Evolutionary conservation across 1,140 invertebrate species (phyloP), one percentile per base, ranked within the genome.

Genomic region (Cheumatopsyche charites): DNA sequence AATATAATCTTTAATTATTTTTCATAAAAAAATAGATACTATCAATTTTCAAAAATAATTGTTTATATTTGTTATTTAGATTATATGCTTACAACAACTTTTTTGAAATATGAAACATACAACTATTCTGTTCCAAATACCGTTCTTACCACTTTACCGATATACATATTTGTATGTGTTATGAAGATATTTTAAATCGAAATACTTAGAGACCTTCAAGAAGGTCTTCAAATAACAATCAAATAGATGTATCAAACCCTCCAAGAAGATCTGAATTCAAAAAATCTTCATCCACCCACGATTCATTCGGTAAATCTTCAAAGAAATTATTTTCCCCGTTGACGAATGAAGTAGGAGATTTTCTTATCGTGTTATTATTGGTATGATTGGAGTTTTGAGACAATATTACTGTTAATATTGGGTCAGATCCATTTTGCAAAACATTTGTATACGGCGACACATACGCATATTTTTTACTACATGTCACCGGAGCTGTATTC

Each of bases 161-260:
- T 3, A 15, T 47, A 47, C 13, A 15, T 47, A 47, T 15, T 13
- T 6, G 41, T 42, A 42, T 42, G 41, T 6, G 12, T 6, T 6
- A 42, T 42, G 12, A n/a, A 15, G 12, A 63, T 17, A 63, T 63
- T 1, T 63, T 17, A 41, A 36, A 55, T 25, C 11, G 7, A 7
- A 52, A 52, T 9, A 52, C 11, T 19, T 23, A 25, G 7, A 61
- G 26, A 42, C 67, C 47, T 73, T 73, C 73, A 13, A 67, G 47
- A 63, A 75, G 71, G 68, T 73, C 74, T 63, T 71, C 74, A 62
- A 75, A 75, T 63, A 75, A 71, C 68, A 63, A 75, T 75, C 74
- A 75, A 63, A 75, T 75, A 49, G 74, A 49, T 23, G 74, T 68
- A 23, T 67, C 42, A 26, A 75, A 73, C 41, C 67, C 71, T 11